Evolutionary conservation across 1,140 invertebrate genomes (phyloP).

Genomic region (Tachypleus tridentatus): DNA sequence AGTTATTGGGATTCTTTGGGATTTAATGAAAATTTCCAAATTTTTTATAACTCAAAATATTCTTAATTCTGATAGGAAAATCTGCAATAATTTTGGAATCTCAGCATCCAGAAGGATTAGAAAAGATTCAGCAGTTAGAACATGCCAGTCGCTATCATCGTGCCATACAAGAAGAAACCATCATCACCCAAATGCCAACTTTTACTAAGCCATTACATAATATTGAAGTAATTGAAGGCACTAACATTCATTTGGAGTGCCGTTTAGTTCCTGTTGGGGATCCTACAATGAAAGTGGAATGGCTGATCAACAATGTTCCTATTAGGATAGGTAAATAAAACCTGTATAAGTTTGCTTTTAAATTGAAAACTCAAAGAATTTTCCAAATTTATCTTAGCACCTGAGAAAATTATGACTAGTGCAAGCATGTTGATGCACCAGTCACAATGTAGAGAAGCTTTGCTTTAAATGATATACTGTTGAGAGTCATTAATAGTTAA

Average conservation of each 20-base stretch:
- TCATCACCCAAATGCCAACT: slow-evolving; percentile 66
- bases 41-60: not conserved
- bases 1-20: too few species aligned
- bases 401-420: too few species aligned
- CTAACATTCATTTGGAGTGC: slow-evolving; percentile 85
- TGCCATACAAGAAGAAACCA: slow-evolving; percentile 56
- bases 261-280: slow-evolving; percentile 88
- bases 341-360: too few species aligned
- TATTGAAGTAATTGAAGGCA: slow-evolving; percentile 78
- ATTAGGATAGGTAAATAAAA: slow-evolving; percentile 41
- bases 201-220: slow-evolving; percentile 80
- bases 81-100: slow-evolving; percentile 69
- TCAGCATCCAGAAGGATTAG: slow-evolving; percentile 85
- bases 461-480: too few species aligned
- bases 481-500: too few species aligned
- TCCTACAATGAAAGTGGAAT: slow-evolving; percentile 88
- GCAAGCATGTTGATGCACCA: too few species aligned
- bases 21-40: too few species aligned
- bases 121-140: slow-evolving; percentile 90
- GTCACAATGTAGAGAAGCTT: too few species aligned
- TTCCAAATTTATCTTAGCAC: too few species aligned
- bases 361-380: too few species aligned
- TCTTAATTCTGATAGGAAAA: slow-evolving; percentile 29
- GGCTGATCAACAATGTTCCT: slow-evolving; percentile 85
- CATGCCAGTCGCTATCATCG: slow-evolving; percentile 59